phyloP scores from a whole-genome alignment of 2,797 vertebrate species.

The Lithobates pipiens region DNA sequence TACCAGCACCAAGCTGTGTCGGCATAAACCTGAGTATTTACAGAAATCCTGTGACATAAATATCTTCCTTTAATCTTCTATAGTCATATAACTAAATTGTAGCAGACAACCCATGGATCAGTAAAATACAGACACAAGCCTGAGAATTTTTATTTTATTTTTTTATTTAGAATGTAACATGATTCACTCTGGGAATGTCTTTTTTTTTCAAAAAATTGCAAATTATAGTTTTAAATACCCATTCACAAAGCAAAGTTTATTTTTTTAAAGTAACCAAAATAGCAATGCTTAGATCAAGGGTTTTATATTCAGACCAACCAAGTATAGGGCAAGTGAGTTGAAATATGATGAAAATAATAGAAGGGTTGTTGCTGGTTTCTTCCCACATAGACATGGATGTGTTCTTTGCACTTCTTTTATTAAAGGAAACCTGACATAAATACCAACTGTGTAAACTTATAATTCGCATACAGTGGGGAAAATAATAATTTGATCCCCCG shows the following conservation, averaged over 20 bases:
- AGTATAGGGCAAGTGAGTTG: conserved; percentile 16
- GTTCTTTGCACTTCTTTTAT: no score
- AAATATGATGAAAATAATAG: conserved; percentile 17
- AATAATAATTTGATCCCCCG: no score
- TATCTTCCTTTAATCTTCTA: conserved; percentile 27
- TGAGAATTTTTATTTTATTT: conserved; percentile 17
- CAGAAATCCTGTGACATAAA: conserved; percentile 16
- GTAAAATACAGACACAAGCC: conserved; percentile 26
- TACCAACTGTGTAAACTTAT: no score
- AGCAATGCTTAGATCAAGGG: conserved; percentile 17
- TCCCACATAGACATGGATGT: neutral
- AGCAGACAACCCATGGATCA: neutral
- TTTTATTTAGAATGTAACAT: neutral
- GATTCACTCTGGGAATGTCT: conserved; percentile 12
- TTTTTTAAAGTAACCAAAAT: conserved; percentile 14
- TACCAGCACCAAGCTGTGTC: no score
- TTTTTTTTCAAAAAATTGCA: conserved; percentile 9
- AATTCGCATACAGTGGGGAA: no score
- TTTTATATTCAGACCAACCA: conserved; percentile 28
- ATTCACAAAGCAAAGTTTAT: conserved; percentile 30
- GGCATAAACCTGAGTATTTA: neutral
- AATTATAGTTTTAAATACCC: conserved; percentile 25
- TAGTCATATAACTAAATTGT: conserved; percentile 21
- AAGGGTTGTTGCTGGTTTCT: neutral
- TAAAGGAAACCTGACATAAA: no score